Percentiles rank a stretch among this genome's conserved stretches.
These are phyloP conservation scores for Oryzias javanicus DNA, from an alignment of 2,113 vertebrate species.

Conservation along the genomic window DNA sequence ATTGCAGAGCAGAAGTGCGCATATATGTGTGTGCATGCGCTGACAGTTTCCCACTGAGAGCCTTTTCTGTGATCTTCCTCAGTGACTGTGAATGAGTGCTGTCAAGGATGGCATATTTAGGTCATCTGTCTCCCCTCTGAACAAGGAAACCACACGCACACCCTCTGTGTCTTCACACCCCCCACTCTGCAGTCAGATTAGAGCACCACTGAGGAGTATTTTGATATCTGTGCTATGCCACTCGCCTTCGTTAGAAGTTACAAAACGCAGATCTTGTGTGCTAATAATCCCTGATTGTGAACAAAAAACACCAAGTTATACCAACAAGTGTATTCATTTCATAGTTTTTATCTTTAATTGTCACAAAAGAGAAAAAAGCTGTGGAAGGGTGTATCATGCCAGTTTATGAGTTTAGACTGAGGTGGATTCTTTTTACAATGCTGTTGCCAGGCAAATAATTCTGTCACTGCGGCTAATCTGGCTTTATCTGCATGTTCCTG, in stretches of 20 bases:
- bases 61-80: slow-evolving; percentile 19
- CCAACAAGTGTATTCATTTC: not conserved
- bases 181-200: slow-evolving; percentile 6
- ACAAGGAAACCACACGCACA: slow-evolving; percentile 17
- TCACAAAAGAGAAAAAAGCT: not conserved
- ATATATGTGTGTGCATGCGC: not conserved
- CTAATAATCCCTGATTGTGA: not conserved
- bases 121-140: slow-evolving; percentile 30
- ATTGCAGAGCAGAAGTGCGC: slow-evolving; percentile 4
- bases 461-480: slow-evolving; percentile 45
- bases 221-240: not conserved
- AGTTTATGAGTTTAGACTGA: slow-evolving; percentile 15
- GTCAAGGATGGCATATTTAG: slow-evolving; percentile 52
- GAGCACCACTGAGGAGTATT: slow-evolving; percentile 3
- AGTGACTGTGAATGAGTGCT: slow-evolving; percentile 35
- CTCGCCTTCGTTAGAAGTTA: slow-evolving; percentile 11
- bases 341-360: not conserved
- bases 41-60: slow-evolving; percentile 8
- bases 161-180: slow-evolving; percentile 11
- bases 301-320: slow-evolving; percentile 2
- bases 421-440: slow-evolving; percentile 1
- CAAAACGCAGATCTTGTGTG: slow-evolving; percentile 4
- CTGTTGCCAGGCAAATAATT: slow-evolving; percentile 60
- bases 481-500: slow-evolving; percentile 24
- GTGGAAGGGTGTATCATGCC: not conserved